A percentile compares a stretch with the other conserved stretches of the same genome.
These are phyloP conservation scores for Pagetopsis macropterus DNA, from an alignment of 2,797 vertebrate species.

Conservation along the genomic window DNA sequence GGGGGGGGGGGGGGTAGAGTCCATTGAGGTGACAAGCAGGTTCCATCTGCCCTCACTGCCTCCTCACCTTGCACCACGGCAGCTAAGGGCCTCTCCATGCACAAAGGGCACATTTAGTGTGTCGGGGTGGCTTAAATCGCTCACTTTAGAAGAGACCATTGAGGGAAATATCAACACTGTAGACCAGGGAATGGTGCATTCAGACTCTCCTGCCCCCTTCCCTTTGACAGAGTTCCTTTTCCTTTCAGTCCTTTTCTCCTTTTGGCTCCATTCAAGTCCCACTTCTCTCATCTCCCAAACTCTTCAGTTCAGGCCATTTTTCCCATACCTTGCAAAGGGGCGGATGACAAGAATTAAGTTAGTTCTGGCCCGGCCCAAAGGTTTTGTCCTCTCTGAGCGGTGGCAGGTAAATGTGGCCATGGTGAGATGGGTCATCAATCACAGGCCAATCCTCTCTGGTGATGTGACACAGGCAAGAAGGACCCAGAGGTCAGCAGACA, in stretches of 20 bases:
- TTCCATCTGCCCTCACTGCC: conserved; percentile 93
- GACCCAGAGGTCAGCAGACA: conserved; percentile 22
- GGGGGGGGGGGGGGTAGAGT: conserved; percentile 81
- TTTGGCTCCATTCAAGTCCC: conserved; percentile 81
- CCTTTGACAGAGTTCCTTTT: conserved; percentile 86
- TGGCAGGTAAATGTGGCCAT: conserved; percentile 82
- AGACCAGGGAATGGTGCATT: conserved; percentile 84
- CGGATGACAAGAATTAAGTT: conserved; percentile 89
- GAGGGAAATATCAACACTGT: conserved; percentile 86
- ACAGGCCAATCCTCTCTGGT: conserved; percentile 68
- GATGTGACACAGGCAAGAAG: conserved; percentile 53
- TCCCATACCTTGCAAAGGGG: conserved; percentile 91
- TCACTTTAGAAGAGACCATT: conserved; percentile 87
- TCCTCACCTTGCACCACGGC: conserved; percentile 94
- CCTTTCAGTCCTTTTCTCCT: conserved; percentile 82
- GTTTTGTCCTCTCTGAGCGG: conserved; percentile 82
- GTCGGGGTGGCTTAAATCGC: conserved; percentile 87
- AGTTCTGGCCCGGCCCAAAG: conserved; percentile 86
- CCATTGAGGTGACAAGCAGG: conserved; percentile 94
- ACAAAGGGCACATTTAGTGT: conserved; percentile 89
- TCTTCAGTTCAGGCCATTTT: conserved; percentile 83
- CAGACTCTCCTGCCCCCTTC: conserved; percentile 79
- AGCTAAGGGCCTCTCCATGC: conserved; percentile 85
- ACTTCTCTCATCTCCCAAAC: conserved; percentile 85
- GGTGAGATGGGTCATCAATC: conserved; percentile 85